Base-by-base conservation (phyloP, 2,888 invertebrate species). In the Thymelicus lineola region DNA sequence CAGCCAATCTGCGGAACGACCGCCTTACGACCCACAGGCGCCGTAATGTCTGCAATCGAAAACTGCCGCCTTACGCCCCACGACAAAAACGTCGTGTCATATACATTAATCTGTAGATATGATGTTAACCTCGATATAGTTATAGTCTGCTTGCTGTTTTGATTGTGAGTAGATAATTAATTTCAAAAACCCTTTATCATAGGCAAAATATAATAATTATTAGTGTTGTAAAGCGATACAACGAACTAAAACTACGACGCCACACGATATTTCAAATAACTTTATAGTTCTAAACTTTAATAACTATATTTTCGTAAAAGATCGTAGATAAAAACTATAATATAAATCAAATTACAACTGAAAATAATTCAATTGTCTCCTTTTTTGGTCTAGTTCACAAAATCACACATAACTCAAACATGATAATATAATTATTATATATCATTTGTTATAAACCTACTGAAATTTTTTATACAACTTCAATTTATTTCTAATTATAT, bases 21-120 rank as follows among this genome's bases (percentile, higher is more conserved):
- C 69, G 50, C 64, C 70, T 72, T 73, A 74, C 72, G 71, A 73
- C 75, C 70, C 64, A 68, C 28, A 68, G 85, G 81, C 86, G 84
- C 81, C 85, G 69, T 77, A 73, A 79, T 75, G 84, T 85, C 86
- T 85, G 74, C 79, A 73, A 76, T 81, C 74, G 72, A 75, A 75
- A 72, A 70, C 66, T 60, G 35, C 36, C 66, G 20, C 10, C 79
- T 83, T 81, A 82, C 66, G 73, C 64, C 55, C 14, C 64, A 75
- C 82, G 77, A 74, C 10, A n/a, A 5, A 28, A 36, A 48, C 3
- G n/a, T 78, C 79, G 79, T 79, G 63, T 75, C 78, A 82, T 74
- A 5, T 7, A 7, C 28, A 14, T 45, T 14, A 15, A 53, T 46
- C 45, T 35, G 1, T 7, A 45, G 7, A 17, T 17, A 35, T 35